phyloP scores from a whole-genome alignment of 2,113 vertebrate genomes.

The Sinocyclocheilus anshuiensis region DNA sequence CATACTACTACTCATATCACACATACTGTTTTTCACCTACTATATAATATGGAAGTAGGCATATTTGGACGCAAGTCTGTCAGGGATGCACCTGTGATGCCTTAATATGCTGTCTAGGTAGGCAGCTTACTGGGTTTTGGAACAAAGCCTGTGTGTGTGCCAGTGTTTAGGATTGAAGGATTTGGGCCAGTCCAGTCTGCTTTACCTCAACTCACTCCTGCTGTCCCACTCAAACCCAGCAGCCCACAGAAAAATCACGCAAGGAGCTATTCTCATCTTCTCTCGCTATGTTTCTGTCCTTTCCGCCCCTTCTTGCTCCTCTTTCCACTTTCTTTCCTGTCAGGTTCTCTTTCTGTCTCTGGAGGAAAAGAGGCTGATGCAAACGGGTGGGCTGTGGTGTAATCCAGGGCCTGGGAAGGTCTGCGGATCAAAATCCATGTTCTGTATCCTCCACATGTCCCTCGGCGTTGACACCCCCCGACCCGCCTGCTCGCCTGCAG shows the following conservation, averaged over 20 bases:
- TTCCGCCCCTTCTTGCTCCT: slow-evolving; percentile 1
- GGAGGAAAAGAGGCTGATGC: slow-evolving; percentile 36
- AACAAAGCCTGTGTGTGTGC: background rate
- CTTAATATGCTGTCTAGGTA: background rate
- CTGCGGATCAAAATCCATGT: slow-evolving; percentile 29
- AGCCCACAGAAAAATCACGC: background rate
- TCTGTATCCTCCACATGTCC: slow-evolving; percentile 2
- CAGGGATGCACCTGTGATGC: background rate
- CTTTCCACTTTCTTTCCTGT: background rate
- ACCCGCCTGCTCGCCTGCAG: slow-evolving; percentile 13
- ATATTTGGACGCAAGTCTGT: background rate
- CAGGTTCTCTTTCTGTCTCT: background rate
- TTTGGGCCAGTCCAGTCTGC: background rate
- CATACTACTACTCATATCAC: too few species aligned
- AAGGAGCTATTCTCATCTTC: slow-evolving; percentile 26
- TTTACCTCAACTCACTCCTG: slow-evolving; percentile 1
- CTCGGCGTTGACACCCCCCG: slow-evolving; percentile 22
- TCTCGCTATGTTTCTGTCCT: slow-evolving; percentile 6
- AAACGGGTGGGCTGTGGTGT: slow-evolving; percentile 34
- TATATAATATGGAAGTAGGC: background rate
- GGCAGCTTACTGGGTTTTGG: background rate
- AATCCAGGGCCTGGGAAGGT: slow-evolving; percentile 43
- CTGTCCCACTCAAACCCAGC: slow-evolving; percentile 12
- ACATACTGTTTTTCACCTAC: background rate
- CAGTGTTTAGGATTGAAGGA: slow-evolving; percentile 10